Conservation (phyloP, 2,113 vertebrate species). For the Coregonus clupeaformis region DNA sequence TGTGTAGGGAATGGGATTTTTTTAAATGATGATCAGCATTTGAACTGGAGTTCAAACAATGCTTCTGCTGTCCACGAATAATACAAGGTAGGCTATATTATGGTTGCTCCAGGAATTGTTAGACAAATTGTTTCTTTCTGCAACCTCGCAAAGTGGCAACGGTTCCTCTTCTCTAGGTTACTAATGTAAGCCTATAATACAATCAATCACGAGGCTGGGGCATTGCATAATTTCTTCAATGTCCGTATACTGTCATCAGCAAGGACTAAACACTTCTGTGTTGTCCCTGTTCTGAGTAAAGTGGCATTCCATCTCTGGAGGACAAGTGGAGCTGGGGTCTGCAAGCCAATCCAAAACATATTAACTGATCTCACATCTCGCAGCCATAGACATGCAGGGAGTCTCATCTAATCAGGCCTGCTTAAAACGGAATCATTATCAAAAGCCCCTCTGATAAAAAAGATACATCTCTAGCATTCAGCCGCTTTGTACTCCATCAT, state of each 20-base stretch:
- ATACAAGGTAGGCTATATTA: background rate
- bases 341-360: conserved; percentile 32
- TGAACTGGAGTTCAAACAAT: background rate
- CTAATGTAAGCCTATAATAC: too few relatives aligned
- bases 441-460: conserved; percentile 24
- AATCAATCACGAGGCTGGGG: too few relatives aligned
- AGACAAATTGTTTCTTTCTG: too few relatives aligned
- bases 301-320: conserved; percentile 26
- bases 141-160: too few relatives aligned
- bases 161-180: too few relatives aligned
- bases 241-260: background rate
- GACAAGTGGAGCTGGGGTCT: background rate
- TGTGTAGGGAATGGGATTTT: background rate
- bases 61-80: background rate
- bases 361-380: conserved; percentile 21
- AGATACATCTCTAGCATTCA: conserved; percentile 22
- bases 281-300: background rate
- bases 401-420: conserved; percentile 47
- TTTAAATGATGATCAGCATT: background rate
- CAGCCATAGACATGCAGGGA: conserved; percentile 24
- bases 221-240: background rate
- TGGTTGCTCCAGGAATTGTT: background rate
- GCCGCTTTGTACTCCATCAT: conserved; percentile 46
- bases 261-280: background rate
- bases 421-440: conserved; percentile 48